Conservation (phyloP, 2,888 invertebrate species). For the Steinernema scapterisci region DNA sequence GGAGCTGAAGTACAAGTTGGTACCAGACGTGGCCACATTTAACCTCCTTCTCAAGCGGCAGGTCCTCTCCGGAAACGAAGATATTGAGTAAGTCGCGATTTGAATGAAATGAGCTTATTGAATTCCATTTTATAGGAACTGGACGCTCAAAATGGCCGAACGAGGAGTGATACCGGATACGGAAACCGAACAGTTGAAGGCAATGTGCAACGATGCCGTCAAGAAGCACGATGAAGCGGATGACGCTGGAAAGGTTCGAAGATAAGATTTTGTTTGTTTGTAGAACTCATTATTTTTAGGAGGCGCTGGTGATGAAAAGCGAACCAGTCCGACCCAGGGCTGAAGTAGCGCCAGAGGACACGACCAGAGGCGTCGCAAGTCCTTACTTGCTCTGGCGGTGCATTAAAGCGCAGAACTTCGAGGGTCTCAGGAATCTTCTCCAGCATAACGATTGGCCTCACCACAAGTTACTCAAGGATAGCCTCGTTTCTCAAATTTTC, state of each 20-base stretch:
- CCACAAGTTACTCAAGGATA: background rate
- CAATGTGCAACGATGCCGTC: slow-evolving; percentile 46
- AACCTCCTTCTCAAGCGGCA: slow-evolving; percentile 35
- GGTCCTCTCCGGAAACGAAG: slow-evolving; percentile 28
- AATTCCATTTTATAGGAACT: slow-evolving; percentile 44
- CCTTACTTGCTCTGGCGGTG: background rate
- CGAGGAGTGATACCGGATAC: slow-evolving; percentile 46
- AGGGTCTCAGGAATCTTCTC: background rate
- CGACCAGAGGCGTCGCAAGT: background rate
- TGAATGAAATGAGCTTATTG: slow-evolving; percentile 1
- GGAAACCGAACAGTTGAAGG: slow-evolving; percentile 44
- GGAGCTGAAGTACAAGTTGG: slow-evolving; percentile 33
- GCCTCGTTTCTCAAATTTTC: background rate
- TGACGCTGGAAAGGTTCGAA: too few relatives aligned
- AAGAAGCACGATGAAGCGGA: slow-evolving; percentile 48
- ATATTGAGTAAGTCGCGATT: slow-evolving; percentile 38
- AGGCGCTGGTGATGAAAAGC: too few relatives aligned
- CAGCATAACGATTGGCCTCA: background rate
- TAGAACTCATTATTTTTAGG: too few relatives aligned
- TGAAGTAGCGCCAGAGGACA: too few relatives aligned
- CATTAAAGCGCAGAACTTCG: background rate
- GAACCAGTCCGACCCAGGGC: too few relatives aligned
- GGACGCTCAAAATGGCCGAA: slow-evolving; percentile 47
- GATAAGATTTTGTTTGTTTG: too few relatives aligned
- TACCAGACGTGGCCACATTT: slow-evolving; percentile 37